These are phyloP conservation scores for Ophthalmolycus amberensis DNA, from an alignment of 2,113 vertebrate species.

Conservation along the genomic window DNA sequence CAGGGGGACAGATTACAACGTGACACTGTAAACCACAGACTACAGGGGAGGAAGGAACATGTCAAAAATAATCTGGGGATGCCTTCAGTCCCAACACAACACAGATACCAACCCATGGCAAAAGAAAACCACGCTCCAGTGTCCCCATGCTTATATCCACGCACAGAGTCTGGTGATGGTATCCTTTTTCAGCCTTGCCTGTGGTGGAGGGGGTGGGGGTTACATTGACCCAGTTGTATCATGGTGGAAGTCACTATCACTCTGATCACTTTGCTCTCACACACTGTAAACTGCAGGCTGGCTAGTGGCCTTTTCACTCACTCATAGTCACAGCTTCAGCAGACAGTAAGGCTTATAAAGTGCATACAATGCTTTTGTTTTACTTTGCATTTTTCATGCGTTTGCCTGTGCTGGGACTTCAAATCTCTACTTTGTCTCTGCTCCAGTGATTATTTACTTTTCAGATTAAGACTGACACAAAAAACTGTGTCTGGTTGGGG, in stretches of 20 bases:
- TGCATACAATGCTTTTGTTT: background rate
- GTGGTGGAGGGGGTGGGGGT: constrained; percentile 81
- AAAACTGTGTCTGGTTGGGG: background rate
- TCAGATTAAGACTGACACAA: background rate
- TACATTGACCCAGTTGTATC: constrained; percentile 86
- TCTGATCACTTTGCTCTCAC: constrained; percentile 81
- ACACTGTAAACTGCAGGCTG: constrained; percentile 69
- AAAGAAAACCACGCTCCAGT: constrained; percentile 72
- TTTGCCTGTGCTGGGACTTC: background rate
- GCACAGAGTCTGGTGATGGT: constrained; percentile 73
- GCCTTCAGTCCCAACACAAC: constrained; percentile 63
- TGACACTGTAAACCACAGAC: constrained; percentile 63
- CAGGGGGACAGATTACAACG: constrained; percentile 55
- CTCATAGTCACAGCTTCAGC: constrained; percentile 33
- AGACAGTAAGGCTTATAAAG: background rate
- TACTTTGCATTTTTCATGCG: background rate
- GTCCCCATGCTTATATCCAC: constrained; percentile 78
- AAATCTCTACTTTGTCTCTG: background rate
- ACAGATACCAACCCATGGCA: constrained; percentile 76
- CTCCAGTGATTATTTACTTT: background rate
- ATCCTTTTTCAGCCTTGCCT: constrained; percentile 81
- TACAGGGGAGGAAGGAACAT: constrained; percentile 50
- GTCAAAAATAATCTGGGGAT: constrained; percentile 56
- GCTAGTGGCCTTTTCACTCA: constrained; percentile 67
- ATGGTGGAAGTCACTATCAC: constrained; percentile 82